These are phyloP conservation scores for Elysia crispata DNA, from an alignment of 2,888 invertebrate genomes.

Conservation along the genomic window DNA sequence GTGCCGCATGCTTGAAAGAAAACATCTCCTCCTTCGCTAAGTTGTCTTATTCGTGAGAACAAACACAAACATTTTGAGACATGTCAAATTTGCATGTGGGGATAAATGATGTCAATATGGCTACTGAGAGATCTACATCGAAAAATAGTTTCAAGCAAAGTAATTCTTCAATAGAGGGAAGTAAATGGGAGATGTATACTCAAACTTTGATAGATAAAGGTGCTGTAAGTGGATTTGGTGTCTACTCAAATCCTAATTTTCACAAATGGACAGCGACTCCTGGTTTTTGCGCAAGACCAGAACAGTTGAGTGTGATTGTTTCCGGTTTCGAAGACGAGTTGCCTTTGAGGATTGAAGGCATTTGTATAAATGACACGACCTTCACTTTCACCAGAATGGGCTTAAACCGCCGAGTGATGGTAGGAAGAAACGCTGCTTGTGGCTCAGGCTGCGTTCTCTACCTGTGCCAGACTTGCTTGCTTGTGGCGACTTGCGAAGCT, in stretches of 20 bases:
- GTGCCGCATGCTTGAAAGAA: no score
- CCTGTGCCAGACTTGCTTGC: background rate
- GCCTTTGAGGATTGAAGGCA: background rate
- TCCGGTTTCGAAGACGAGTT: background rate
- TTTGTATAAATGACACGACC: background rate
- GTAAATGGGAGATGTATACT: slow-evolving; percentile 5
- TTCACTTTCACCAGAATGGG: background rate
- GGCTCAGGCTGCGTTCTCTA: background rate
- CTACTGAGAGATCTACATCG: no score
- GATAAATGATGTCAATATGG: no score
- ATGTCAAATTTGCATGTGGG: no score
- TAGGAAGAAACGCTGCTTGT: background rate
- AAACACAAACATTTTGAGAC: no score
- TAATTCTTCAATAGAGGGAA: no score
- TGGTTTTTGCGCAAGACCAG: background rate
- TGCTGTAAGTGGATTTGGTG: background rate
- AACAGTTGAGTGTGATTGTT: background rate
- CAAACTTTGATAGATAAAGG: background rate
- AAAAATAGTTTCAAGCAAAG: no score
- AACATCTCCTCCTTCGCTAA: no score
- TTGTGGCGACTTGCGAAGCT: background rate
- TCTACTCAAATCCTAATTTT: background rate
- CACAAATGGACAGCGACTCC: background rate
- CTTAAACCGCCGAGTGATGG: background rate
- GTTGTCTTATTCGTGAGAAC: no score